These are phyloP conservation scores for Cervus canadensis DNA, from an alignment of 2,113 vertebrate genomes.

Conservation along the genomic window DNA sequence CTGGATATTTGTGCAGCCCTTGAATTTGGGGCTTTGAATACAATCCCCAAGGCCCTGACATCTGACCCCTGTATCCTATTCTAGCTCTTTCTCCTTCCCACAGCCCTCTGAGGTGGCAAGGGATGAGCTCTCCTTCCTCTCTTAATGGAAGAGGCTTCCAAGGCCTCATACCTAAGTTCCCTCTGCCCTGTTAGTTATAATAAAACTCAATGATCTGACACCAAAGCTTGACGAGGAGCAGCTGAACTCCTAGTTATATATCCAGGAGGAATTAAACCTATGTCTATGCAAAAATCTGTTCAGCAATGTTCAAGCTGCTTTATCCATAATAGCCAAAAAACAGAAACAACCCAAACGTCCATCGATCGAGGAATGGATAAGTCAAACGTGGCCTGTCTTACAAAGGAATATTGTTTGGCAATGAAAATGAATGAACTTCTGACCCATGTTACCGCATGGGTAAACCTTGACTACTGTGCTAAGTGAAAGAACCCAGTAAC, in stretches of 20 bases:
- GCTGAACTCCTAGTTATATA: neutral
- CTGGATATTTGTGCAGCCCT: neutral
- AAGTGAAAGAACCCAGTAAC: neutral
- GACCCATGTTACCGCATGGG: neutral
- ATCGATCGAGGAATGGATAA: neutral
- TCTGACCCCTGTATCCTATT: neutral
- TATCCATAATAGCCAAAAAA: neutral
- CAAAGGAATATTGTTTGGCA: neutral
- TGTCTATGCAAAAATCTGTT: neutral
- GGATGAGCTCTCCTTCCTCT: neutral
- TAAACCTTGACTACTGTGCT: neutral
- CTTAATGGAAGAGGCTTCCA: neutral
- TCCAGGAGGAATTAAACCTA: neutral
- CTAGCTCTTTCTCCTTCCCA: neutral
- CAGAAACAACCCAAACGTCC: neutral
- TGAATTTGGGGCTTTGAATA: neutral
- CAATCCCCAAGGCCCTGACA: neutral
- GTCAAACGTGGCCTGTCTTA: neutral
- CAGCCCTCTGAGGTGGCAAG: neutral
- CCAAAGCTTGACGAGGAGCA: neutral
- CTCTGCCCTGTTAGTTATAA: neutral
- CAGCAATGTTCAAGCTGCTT: neutral
- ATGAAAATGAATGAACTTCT: neutral
- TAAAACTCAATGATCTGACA: neutral
- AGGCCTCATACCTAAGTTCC: neutral